Evolutionary conservation across 2,113 vertebrate species (phyloP), one percentile per base, ranked within the genome.

Genomic region (Pandion haliaetus): DNA sequence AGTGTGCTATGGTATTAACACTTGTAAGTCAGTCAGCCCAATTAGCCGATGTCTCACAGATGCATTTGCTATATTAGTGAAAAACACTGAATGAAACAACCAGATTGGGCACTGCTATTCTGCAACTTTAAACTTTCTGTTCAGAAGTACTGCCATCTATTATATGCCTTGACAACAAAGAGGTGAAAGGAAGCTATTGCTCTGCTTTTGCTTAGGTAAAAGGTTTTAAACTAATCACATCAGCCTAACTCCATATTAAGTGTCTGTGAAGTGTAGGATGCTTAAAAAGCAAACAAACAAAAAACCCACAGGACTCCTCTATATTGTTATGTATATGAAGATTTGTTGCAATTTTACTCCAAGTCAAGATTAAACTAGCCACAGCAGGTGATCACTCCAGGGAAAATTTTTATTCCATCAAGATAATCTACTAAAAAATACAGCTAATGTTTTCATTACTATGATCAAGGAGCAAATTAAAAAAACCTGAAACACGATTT

Each of bases 301-400:
- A 77, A 80, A 17, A 0, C 5, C 20, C 29, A 16, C 15, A 42
- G 0, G 0, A 70, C 5, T 70, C 36, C 66, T 77, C 31, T 47
- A 15, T 24, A 44, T 18, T 40, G 9, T 78, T 85, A 34, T 4
- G 11, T 10, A 61, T 5, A 54, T 26, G 16, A 83, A 82, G 9
- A 86, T 44, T 50, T 59, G 44, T n/a, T 84, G 29, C 34, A 50
- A 74, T 82, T 79, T 78, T 67, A 74, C 36, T 82, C 52, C 29
- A 65, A 88, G 79, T 55, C 78, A 73, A 52, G 38, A 89, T 67
- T 63, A 91, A 71, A 67, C 57, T 18, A 80, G 42, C 17, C 70
- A 73, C 32, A 84, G 50, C 25, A 72, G 15, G 31, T 31, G 19
- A 86, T 44, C 62, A 73, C 25, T 77, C 45, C 36, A 84, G 36